Base-by-base conservation (phyloP, 2,113 vertebrate genomes). In the Helogale parvula region DNA sequence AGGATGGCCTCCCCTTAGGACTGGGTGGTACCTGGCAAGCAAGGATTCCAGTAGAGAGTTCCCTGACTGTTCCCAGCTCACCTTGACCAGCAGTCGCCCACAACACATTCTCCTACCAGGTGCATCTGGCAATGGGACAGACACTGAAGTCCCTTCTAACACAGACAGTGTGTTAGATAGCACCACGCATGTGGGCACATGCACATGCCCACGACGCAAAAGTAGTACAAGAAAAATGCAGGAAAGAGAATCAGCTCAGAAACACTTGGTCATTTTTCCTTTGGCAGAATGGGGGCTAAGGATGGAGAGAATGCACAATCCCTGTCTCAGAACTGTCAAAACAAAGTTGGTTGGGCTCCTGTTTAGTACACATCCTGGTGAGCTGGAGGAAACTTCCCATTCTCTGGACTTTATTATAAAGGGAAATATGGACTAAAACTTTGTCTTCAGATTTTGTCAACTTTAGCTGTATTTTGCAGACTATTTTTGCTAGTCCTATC, bases 241-340 rank as follows among this genome's bases (percentile, higher is more conserved):
- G 33, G 35, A 87, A 50, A 68, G 7, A 88, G 31, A 97, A 72
- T 11, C 45, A 45, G 21, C 17, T 85, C 47, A 86, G 57, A 13
- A 88, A 52, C 21, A 90, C 1, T 45, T 16, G 52, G 0, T 1
- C 27, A 52, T 31, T 77, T 86, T 72, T 50, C 19, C 27, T 50
- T 35, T 19, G 9, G 45, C 15, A 89, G 65, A 69, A 82, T 52
- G 14, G 21, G 52, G 38, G 10, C 47, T 25, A 54, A 38, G 31
- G 0, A 23, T 12, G 15, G 21, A 60, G 0, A 7, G 7, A 35
- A 3, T 13, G 5, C 9, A 38, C 0, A 29, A 3, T 52, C 29
- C 8, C 35, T 60, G 2, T 9, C 2, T 33, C 2, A 27, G 63
- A 86, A 60, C 2, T 13, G n/a, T 38, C 2, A 7, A 38, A 38